A percentile compares a stretch with the other conserved stretches of the same genome.
phyloP scores from a whole-genome alignment of 2,797 vertebrate genomes.

The Spinus olivaceus region DNA sequence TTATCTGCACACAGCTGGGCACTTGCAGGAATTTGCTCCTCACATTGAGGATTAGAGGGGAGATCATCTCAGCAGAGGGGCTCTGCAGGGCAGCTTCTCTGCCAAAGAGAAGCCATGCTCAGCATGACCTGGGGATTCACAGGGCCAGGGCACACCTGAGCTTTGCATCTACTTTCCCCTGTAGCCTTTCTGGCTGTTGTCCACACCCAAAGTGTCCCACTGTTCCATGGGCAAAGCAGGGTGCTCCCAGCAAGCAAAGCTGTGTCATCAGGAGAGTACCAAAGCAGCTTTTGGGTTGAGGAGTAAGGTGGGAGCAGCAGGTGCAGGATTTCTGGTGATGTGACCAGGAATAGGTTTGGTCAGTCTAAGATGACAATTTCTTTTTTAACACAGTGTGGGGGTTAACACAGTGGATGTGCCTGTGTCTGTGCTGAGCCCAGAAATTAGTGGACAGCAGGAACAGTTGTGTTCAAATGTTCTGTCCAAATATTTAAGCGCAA shows the following conservation, averaged over 20 bases:
- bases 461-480: background rate
- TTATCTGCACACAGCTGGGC: background rate
- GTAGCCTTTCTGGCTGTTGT: background rate
- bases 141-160: background rate
- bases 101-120: background rate
- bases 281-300: background rate
- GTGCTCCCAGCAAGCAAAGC: background rate
- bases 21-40: background rate
- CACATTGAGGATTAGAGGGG: background rate
- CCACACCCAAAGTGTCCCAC: background rate
- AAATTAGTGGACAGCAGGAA: background rate
- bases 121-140: background rate
- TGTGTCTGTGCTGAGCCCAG: background rate
- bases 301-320: background rate
- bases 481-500: background rate
- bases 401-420: background rate
- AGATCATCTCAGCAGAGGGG: background rate
- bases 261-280: background rate
- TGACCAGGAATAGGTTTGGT: background rate
- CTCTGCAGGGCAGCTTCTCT: background rate
- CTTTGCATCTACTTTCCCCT: background rate
- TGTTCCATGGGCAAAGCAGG: background rate
- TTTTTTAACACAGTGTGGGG: background rate
- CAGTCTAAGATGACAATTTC: background rate
- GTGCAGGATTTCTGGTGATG: background rate